Conservation (phyloP, 2,888 invertebrate genomes). For the Drosophila histrio region DNA sequence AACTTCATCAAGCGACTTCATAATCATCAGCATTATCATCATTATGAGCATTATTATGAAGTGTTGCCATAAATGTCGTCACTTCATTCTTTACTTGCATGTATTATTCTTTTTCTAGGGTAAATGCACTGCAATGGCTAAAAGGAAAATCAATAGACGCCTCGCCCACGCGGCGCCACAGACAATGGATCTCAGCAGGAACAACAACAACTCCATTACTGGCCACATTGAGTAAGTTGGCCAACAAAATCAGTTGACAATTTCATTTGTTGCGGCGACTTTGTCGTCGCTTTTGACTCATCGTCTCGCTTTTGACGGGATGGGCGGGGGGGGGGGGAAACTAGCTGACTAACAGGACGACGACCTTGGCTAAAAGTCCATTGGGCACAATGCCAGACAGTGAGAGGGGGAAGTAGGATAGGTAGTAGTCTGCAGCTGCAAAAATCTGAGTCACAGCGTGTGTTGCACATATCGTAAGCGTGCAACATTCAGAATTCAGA, state of each 20-base stretch:
- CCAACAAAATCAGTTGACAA: constrained; percentile 43
- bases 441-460: constrained; percentile 28
- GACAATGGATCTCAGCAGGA: constrained; percentile 44
- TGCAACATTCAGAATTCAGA: constrained; percentile 9
- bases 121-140: constrained; percentile 67
- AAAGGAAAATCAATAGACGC: constrained; percentile 68
- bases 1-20: constrained; percentile 3
- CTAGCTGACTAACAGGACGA: constrained; percentile 64
- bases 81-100: constrained; percentile 15
- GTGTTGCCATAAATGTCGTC: constrained; percentile 51
- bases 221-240: constrained; percentile 35
- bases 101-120: constrained; percentile 30
- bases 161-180: constrained; percentile 36
- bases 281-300: constrained; percentile 28
- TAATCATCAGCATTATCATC: constrained; percentile 5
- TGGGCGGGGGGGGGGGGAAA: neutral
- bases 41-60: constrained; percentile 12
- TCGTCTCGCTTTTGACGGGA: neutral
- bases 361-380: constrained; percentile 63
- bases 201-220: constrained; percentile 13
- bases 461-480: constrained; percentile 15
- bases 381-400: constrained; percentile 27
- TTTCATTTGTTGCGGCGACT: constrained; percentile 32
- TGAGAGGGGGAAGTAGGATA: neutral
- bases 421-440: constrained; percentile 24